These are phyloP conservation scores for Rissa tridactyla DNA, from an alignment of 2,113 vertebrate genomes.

Conservation along the genomic window DNA sequence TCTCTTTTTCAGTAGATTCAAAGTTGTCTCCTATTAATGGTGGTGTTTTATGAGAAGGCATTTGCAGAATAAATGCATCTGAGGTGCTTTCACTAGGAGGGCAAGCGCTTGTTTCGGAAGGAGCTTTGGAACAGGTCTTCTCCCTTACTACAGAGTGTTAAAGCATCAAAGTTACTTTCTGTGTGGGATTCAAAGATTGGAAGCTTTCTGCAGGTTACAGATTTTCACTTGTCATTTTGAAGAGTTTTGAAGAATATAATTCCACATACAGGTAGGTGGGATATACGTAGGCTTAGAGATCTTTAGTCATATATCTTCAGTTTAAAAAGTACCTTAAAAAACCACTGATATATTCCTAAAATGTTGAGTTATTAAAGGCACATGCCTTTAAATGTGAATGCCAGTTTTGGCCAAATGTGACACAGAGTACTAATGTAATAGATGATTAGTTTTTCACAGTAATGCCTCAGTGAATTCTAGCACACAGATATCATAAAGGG, in stretches of 20 bases:
- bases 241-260: background rate
- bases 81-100: background rate
- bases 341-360: background rate
- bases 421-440: background rate
- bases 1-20: background rate
- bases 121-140: background rate
- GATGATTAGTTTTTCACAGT: background rate
- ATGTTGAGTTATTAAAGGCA: background rate
- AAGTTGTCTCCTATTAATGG: background rate
- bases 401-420: background rate
- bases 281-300: background rate
- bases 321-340: background rate
- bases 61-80: background rate
- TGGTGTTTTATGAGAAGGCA: background rate
- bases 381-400: background rate
- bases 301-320: background rate
- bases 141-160: background rate
- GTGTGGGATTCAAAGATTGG: background rate
- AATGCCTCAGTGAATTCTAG: background rate
- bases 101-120: background rate
- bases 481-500: background rate
- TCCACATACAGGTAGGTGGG: background rate
- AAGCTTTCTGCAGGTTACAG: background rate
- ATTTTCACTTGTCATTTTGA: background rate
- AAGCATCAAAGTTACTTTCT: background rate